Conservation (phyloP, 2,888 invertebrate species). For the Blera fallax region DNA sequence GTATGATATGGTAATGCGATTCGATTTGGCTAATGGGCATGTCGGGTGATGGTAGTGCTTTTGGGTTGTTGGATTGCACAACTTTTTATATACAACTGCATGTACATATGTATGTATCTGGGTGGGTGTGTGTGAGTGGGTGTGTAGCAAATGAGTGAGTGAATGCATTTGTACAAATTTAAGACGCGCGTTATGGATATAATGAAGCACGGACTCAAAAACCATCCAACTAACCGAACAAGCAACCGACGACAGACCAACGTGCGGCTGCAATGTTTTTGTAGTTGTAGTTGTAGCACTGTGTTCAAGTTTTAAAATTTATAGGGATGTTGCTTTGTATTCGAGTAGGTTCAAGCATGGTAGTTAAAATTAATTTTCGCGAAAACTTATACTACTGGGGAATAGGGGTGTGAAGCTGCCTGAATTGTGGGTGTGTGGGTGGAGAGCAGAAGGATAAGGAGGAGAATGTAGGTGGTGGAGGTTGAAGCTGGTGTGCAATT, state of each 20-base stretch:
- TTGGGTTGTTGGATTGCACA: constrained; percentile 9
- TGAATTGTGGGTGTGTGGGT: too few relatives aligned
- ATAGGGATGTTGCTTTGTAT: constrained; percentile 73
- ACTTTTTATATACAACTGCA: neutral
- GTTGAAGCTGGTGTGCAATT: constrained; percentile 73
- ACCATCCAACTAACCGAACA: constrained; percentile 47
- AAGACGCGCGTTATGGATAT: constrained; percentile 59
- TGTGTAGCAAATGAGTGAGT: neutral
- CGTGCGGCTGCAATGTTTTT: constrained; percentile 42
- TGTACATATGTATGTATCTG: neutral
- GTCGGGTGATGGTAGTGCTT: constrained; percentile 49
- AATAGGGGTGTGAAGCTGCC: constrained; percentile 57
- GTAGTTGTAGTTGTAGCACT: constrained; percentile 46
- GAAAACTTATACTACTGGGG: constrained; percentile 70
- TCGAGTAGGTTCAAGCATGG: constrained; percentile 73
- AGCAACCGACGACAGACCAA: constrained; percentile 50
- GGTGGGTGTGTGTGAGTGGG: neutral
- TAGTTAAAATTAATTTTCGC: constrained; percentile 75
- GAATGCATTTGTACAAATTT: constrained; percentile 34
- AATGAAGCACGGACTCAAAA: constrained; percentile 58
- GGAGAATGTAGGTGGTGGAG: constrained; percentile 5
- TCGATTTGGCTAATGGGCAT: constrained; percentile 68
- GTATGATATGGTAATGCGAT: constrained; percentile 42
- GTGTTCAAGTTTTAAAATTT: constrained; percentile 72
- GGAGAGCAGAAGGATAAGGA: too few relatives aligned